Evolutionary conservation across 2,888 invertebrate genomes (phyloP), one percentile per base, ranked within the genome.

Genomic region (Tenthredo amoena): DNA sequence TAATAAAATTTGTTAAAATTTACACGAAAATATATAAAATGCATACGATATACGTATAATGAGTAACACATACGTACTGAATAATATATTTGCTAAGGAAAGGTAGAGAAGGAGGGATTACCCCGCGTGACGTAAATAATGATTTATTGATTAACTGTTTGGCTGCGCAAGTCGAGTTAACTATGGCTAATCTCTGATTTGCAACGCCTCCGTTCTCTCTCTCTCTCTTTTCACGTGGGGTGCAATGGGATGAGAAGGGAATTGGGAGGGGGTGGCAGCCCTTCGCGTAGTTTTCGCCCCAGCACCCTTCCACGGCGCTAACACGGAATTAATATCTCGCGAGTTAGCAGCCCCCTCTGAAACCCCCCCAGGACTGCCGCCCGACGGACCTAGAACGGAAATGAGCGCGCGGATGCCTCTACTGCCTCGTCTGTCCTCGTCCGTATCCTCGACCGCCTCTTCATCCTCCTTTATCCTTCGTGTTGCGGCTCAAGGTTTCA

Each of bases 291-390:
- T 91, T 77, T 91, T 91, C 90, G 89, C 90, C 89, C 91, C 89
- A 89, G 91, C 91, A 89, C 90, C 92, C 92, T 92, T 91, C 91
- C 89, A 91, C 83, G 71, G 91, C 92, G 92, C 92, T 93, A 93
- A 93, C 93, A 92, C 93, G 92, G 93, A 93, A 93, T 93, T 93
- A 93, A 93, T 93, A 93, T 93, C 92, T 93, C 93, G 93, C 93
- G 93, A 93, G 93, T 93, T 93, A 93, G 92, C 90, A 86, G 87
- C 87, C 88, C 90, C 87, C 89, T 89, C 89, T 88, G 84, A 86
- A 76, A 83, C 85, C 83, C 86, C 43, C 34, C 58, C 65, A 31
- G 68, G 79, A 84, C 72, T 85, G 50, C 50, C 55, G 68, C 84
- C 74, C 84, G 84, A 84, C 86, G 87, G 87, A 85, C 89, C 90